Evolutionary conservation across 2,797 vertebrate species (phyloP), one percentile per base, ranked within the genome.

Genomic region (Darevskia mixta): DNA sequence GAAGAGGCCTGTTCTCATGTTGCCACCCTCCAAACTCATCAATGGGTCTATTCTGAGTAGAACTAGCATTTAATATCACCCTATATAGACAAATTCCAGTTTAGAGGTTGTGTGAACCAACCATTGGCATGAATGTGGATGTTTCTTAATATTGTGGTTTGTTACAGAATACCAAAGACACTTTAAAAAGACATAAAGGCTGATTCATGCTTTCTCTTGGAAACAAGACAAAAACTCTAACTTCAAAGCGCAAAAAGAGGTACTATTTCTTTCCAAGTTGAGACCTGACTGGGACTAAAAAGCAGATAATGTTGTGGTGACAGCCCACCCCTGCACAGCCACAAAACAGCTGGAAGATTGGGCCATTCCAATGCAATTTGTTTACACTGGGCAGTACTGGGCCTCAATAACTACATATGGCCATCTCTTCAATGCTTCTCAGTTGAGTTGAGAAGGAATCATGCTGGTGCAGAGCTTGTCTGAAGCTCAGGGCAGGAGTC

Each of bases 131-230:
- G 23, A 29, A 25, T 5, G 15, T 45, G 10, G 4, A 15, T 23
- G n/a, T n/a, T 83, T 71, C n/a, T 49, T 83, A 71, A 55, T n/a
- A 71, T 83, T 32, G 43, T 71, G n/a, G 8, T 49, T 83, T 55
- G 32, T 41, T 83, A 35, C n/a, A 13, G 17, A 49, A 55, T 18
- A 76, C 15, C 18, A 55, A 55, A 55, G 49, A 55, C 49, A 55
- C 49, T 55, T 55, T 15, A 55, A 55, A 55, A 55, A 15, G 49
- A 55, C 49, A 49, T 49, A 55, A 55, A 15, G 49, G 9, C 9
- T 45, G 10, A 45, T 10, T 45, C 9, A 45, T 10, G 13, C 49
- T 55, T 55, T 15, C 49, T 55, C 13, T 15, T 55, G 49, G 15
- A 55, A 55, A 55, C 49, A 55, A 55, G 49, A 15, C 66, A 82